Conservation (phyloP, 2,888 invertebrate genomes). For the Pollenia labialis region DNA sequence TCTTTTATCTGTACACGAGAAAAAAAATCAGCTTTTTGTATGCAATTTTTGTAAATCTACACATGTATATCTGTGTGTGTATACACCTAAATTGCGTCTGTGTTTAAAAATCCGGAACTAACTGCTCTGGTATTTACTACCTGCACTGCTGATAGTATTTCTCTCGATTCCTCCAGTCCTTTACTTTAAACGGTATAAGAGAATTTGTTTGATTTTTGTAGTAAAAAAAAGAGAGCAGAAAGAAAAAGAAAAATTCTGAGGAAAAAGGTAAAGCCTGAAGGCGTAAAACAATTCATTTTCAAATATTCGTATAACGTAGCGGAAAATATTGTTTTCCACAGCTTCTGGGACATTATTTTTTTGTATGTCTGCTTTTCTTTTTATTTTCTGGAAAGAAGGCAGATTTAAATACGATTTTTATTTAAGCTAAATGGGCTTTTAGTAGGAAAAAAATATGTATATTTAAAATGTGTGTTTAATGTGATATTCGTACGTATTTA, state of each 20-base stretch:
- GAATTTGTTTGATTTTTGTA: slow-evolving; percentile 15
- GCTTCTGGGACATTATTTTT: slow-evolving; percentile 47
- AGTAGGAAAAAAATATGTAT: not conserved
- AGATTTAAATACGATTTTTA: not conserved
- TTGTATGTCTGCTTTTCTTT: not conserved
- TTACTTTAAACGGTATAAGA: not conserved
- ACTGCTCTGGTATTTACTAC: slow-evolving; percentile 53
- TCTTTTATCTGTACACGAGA: not conserved
- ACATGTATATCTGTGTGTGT: not conserved
- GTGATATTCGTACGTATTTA: not conserved
- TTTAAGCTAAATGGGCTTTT: slow-evolving; percentile 3
- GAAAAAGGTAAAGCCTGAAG: slow-evolving; percentile 49
- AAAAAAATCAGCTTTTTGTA: not conserved
- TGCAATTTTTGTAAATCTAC: not conserved
- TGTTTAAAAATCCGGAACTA: slow-evolving; percentile 63
- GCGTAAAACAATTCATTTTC: slow-evolving; percentile 65
- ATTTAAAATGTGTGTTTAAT: slow-evolving; percentile 15
- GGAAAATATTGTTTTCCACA: slow-evolving; percentile 70
- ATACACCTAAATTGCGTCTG: slow-evolving; percentile 32
- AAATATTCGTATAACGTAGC: slow-evolving; percentile 57
- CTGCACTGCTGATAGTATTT: not conserved
- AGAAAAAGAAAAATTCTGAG: slow-evolving; percentile 2
- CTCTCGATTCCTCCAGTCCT: not conserved
- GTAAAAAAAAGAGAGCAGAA: not conserved
- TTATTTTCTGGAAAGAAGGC: not conserved